A percentile compares a stretch with the other conserved stretches of the same genome.
phyloP scores from a whole-genome alignment of 2,888 invertebrate species.

The Limnephilus rhombicus region DNA sequence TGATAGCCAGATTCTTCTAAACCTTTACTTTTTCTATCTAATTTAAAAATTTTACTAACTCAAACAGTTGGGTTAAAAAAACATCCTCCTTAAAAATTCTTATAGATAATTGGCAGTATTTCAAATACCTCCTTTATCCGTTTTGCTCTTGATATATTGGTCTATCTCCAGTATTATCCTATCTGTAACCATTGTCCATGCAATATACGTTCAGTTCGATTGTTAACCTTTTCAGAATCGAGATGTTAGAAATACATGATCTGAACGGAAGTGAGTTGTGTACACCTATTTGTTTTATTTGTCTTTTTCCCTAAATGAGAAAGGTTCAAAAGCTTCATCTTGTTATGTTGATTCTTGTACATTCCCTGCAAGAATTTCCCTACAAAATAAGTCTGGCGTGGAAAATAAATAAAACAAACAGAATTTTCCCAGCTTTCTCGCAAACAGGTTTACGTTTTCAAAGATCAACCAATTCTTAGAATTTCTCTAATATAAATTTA shows the following conservation, averaged over 20 bases:
- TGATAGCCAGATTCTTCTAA: too few relatives aligned
- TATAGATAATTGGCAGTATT: background rate
- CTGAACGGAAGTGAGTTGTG: background rate
- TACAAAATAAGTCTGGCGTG: background rate
- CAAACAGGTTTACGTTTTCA: background rate
- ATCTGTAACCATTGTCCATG: background rate
- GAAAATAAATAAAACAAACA: background rate
- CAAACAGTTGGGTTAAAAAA: background rate
- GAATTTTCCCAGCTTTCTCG: background rate
- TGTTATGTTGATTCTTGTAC: background rate
- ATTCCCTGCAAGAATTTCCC: background rate
- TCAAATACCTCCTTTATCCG: background rate
- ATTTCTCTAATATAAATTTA: background rate
- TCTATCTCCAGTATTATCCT: background rate
- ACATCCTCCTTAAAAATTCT: background rate
- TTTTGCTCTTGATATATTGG: background rate
- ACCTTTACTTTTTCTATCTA: background rate
- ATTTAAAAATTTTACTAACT: background rate
- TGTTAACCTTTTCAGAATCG: background rate
- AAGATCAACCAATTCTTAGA: background rate
- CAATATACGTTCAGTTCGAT: background rate
- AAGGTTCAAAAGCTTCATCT: background rate
- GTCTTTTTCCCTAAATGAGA: background rate
- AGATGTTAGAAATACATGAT: background rate
- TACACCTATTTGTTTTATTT: background rate